Evolutionary conservation across 2,113 vertebrate genomes (phyloP).

Genomic region (Hiodon alosoides): DNA sequence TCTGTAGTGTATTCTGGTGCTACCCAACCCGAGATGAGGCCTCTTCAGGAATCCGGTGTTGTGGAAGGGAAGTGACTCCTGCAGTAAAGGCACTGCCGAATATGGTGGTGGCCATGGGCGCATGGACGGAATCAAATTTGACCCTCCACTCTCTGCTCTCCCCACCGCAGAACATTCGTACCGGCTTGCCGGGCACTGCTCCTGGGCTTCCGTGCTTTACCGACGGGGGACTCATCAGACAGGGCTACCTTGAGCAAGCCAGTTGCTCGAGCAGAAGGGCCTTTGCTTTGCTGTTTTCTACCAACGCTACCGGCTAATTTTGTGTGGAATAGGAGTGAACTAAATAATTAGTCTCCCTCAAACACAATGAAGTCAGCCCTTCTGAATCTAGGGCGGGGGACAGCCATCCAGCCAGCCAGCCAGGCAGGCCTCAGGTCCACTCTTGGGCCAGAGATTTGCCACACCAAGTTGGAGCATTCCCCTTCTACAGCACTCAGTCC

Average conservation of each 20-base stretch:
- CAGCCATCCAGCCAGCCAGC: too few species aligned
- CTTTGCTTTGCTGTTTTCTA: slow-evolving; percentile 31
- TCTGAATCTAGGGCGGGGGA: too few species aligned
- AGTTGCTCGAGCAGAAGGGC: slow-evolving; percentile 36
- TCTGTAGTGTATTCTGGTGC: neutral
- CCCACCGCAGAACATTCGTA: neutral
- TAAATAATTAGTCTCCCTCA: neutral
- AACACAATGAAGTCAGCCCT: too few species aligned
- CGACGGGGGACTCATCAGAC: slow-evolving; percentile 28
- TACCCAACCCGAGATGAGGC: slow-evolving; percentile 32
- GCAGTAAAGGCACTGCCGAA: slow-evolving; percentile 38
- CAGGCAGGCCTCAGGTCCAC: too few species aligned
- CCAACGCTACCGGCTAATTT: neutral
- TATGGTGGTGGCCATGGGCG: slow-evolving; percentile 14
- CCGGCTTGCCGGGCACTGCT: slow-evolving; percentile 26
- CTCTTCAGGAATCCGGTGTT: slow-evolving; percentile 54
- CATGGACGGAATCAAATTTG: slow-evolving; percentile 29
- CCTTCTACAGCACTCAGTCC: neutral
- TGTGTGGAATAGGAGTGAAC: neutral
- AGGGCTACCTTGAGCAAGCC: slow-evolving; percentile 26
- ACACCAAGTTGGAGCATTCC: neutral
- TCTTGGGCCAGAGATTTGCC: neutral
- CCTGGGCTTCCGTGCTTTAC: slow-evolving; percentile 29
- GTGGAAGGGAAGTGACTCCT: slow-evolving; percentile 54
- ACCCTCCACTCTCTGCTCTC: slow-evolving; percentile 11